Percentiles rank a stretch among this genome's conserved stretches.
phyloP scores from a whole-genome alignment of 2,113 vertebrate species.

The Sphyrna mokarran region DNA sequence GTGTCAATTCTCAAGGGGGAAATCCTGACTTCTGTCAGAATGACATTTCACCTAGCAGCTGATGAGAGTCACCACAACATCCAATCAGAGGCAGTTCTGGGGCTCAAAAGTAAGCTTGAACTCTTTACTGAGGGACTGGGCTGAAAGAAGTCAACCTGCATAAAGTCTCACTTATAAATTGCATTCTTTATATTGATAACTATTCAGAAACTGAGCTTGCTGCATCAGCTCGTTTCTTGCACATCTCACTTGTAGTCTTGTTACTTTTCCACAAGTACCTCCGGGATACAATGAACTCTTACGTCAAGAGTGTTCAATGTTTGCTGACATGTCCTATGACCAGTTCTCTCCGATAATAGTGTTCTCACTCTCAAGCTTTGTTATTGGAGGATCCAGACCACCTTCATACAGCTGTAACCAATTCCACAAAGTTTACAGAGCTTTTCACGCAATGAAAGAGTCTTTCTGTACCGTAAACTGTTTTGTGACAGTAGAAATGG shows the following conservation, averaged over 20 bases:
- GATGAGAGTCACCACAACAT: neutral
- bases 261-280: neutral
- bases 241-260: neutral
- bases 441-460: neutral
- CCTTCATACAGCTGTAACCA: neutral
- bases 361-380: neutral
- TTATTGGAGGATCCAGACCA: constrained; percentile 8
- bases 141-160: neutral
- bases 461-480: neutral
- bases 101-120: neutral
- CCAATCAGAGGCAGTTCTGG: neutral
- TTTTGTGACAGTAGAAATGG: neutral
- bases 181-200: neutral
- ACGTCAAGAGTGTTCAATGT: neutral
- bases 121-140: neutral
- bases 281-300: neutral
- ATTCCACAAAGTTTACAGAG: neutral
- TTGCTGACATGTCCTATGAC: neutral
- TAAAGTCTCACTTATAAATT: neutral
- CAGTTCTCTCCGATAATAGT: constrained; percentile 8
- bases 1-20: neutral
- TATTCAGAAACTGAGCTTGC: neutral
- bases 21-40: neutral
- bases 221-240: neutral
- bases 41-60: neutral